A percentile compares a stretch with the other conserved stretches of the same genome.
Evolutionary conservation across 2,113 vertebrate species (phyloP).

Genomic region (Furnarius figulus): DNA sequence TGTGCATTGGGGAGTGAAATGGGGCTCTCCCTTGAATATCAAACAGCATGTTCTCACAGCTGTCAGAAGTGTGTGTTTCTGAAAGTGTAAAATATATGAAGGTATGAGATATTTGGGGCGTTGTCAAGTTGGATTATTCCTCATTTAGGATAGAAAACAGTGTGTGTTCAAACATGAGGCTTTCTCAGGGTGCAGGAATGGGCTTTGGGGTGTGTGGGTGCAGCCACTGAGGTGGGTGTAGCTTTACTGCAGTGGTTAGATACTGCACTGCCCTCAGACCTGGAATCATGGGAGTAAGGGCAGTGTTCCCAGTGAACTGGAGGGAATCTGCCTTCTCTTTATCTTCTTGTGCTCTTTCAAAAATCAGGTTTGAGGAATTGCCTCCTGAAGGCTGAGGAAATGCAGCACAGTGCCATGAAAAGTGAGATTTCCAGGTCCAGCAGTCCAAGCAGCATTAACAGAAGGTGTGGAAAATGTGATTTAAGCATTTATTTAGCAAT

Average conservation of each 20-base stretch:
- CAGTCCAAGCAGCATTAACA: neutral
- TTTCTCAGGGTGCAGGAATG: neutral
- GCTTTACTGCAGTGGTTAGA: neutral
- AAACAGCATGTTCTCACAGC: neutral
- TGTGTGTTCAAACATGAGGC: rapidly evolving
- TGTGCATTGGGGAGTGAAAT: neutral
- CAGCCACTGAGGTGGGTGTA: neutral
- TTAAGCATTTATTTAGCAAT: neutral
- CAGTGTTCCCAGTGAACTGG: neutral
- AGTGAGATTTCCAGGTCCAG: neutral
- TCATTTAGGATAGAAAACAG: neutral
- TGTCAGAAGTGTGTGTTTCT: neutral
- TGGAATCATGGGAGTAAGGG: neutral
- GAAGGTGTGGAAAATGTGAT: neutral
- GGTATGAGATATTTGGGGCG: neutral
- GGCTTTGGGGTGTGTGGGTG: neutral
- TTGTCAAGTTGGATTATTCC: neutral
- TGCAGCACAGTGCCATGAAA: neutral
- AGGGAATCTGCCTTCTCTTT: neutral
- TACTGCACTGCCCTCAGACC: neutral
- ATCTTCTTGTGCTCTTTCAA: neutral
- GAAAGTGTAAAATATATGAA: neutral
- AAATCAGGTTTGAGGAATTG: neutral
- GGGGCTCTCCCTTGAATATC: neutral
- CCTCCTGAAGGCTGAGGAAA: neutral